Conservation (phyloP, 2,113 vertebrate genomes). For the Tenrec ecaudatus region DNA sequence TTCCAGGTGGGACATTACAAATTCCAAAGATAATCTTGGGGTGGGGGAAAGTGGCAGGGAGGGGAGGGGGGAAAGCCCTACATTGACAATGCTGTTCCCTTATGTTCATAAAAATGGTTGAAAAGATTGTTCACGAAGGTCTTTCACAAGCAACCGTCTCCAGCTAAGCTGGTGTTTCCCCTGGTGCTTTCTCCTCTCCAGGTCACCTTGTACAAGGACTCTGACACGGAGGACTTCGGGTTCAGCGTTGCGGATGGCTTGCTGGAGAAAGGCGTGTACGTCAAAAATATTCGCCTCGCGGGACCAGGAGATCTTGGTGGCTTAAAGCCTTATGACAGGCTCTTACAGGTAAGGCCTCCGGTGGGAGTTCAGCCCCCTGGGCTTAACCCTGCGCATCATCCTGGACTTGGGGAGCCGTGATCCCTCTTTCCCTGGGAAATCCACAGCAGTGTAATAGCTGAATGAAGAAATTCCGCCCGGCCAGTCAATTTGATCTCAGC, state of each 20-base stretch:
- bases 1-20: not conserved
- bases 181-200: slow-evolving; percentile 69
- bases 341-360: slow-evolving; percentile 92
- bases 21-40: not conserved
- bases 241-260: slow-evolving; percentile 98
- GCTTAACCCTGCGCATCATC: not conserved
- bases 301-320: slow-evolving; percentile 95
- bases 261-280: slow-evolving; percentile 96
- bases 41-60: not conserved
- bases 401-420: not conserved
- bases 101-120: not conserved
- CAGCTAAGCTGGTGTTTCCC: not conserved
- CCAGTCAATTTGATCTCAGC: not conserved
- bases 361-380: not conserved
- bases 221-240: slow-evolving; percentile 97
- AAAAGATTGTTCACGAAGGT: not conserved
- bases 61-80: not conserved
- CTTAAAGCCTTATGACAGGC: slow-evolving; percentile 94
- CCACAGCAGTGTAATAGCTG: not conserved
- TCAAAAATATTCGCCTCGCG: slow-evolving; percentile 94
- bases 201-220: slow-evolving; percentile 95
- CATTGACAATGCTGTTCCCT: too few relatives aligned
- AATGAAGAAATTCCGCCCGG: not conserved
- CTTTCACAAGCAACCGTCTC: not conserved
- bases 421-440: not conserved